These are phyloP conservation scores for Melinaea menophilus DNA, from an alignment of 2,888 invertebrate species.

Conservation along the genomic window DNA sequence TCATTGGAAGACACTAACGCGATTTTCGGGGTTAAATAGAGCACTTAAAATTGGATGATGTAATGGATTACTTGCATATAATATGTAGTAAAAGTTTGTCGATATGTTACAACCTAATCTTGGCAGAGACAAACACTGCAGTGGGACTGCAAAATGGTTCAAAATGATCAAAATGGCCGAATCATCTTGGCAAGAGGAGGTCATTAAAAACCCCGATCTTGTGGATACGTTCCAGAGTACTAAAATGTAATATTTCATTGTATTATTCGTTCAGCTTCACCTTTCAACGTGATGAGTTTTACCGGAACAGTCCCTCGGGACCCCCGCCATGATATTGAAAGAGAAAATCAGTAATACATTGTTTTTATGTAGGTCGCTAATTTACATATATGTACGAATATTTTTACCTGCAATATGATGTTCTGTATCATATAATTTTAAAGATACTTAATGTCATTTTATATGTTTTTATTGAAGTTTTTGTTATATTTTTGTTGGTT, in stretches of 20 bases:
- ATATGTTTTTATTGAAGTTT: too few species aligned
- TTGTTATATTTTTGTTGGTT: too few species aligned
- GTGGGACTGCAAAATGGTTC: slow-evolving; percentile 27
- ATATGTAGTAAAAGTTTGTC: background rate
- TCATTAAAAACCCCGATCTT: slow-evolving; percentile 1
- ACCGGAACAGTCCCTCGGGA: slow-evolving; percentile 7
- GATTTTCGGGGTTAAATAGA: too few species aligned
- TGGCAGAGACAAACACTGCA: slow-evolving; percentile 29
- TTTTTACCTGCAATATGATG: background rate
- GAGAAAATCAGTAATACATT: slow-evolving; percentile 22
- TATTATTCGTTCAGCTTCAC: slow-evolving; percentile 13
- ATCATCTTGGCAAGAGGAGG: slow-evolving; percentile 28
- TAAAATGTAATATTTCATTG: background rate
- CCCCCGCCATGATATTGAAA: slow-evolving; percentile 25
- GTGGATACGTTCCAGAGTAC: background rate
- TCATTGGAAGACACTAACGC: too few species aligned
- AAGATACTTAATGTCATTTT: background rate
- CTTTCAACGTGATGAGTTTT: slow-evolving; percentile 29
- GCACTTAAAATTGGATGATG: too few species aligned
- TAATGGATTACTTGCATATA: too few species aligned
- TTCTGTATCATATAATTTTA: too few species aligned
- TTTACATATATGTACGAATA: slow-evolving; percentile 7
- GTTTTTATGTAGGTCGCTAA: slow-evolving; percentile 24
- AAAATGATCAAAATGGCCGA: slow-evolving; percentile 34
- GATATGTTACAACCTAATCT: slow-evolving; percentile 7